Percentiles rank a stretch among this genome's conserved stretches.
Conservation (phyloP, 2,888 invertebrate genomes). For the Clivina fossor region DNA sequence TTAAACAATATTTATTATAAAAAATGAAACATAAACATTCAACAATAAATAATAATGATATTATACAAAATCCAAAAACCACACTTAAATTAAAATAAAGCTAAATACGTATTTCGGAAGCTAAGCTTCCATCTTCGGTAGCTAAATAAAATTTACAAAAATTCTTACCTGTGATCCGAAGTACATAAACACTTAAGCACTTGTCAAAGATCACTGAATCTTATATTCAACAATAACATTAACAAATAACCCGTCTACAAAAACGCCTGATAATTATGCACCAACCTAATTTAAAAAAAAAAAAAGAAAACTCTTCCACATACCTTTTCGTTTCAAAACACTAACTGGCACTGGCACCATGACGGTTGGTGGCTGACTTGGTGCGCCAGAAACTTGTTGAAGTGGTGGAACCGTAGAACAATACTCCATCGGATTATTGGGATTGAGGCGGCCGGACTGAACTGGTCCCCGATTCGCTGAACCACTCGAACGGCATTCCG, state of each 20-base stretch:
- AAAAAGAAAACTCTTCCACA: slow-evolving; percentile 34
- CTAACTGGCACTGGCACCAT: slow-evolving; percentile 87
- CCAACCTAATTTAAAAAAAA: background rate
- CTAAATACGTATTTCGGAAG: no score
- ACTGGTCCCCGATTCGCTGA: slow-evolving; percentile 15
- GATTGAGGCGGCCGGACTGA: slow-evolving; percentile 65
- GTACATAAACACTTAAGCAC: no score
- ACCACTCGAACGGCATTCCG: slow-evolving; percentile 41
- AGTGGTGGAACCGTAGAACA: slow-evolving; percentile 80
- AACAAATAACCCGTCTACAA: no score
- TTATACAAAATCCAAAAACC: no score
- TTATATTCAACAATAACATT: no score
- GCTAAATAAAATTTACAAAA: no score
- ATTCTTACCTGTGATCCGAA: no score
- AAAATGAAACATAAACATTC: background rate
- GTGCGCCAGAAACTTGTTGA: slow-evolving; percentile 65
- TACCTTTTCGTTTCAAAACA: slow-evolving; percentile 73
- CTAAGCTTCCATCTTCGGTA: no score
- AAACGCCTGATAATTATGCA: no score
- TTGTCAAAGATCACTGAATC: no score
- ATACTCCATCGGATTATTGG: slow-evolving; percentile 85
- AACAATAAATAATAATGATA: background rate
- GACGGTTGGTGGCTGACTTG: slow-evolving; percentile 65
- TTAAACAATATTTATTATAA: no score
- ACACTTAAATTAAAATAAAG: no score